Percentiles rank a stretch among this genome's conserved stretches.
Evolutionary conservation across 2,113 vertebrate genomes (phyloP).

Genomic region (Oryzias melastigma): DNA sequence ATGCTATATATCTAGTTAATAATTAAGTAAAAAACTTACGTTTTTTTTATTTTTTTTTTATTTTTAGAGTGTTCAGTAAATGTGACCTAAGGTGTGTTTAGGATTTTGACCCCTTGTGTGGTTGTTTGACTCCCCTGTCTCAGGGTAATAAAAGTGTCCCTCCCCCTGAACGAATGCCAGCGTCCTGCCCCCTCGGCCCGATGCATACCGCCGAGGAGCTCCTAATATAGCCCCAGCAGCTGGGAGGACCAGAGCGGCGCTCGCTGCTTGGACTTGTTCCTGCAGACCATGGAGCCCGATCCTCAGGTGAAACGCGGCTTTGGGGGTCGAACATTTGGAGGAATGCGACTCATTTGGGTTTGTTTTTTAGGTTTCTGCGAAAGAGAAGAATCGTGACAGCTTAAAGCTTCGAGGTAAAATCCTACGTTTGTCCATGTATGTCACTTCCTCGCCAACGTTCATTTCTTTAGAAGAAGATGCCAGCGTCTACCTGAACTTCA

Average conservation of each 20-base stretch:
- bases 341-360: neutral
- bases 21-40: no score
- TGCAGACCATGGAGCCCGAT: conserved; percentile 57
- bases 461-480: conserved; percentile 43
- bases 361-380: conserved; percentile 40
- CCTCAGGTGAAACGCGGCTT: conserved; percentile 47
- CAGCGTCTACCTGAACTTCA: conserved; percentile 88
- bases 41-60: no score
- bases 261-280: conserved; percentile 26
- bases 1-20: no score
- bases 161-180: conserved; percentile 26
- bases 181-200: conserved; percentile 12
- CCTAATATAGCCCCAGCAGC: conserved; percentile 70
- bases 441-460: neutral
- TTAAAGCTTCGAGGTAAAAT: no score
- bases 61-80: no score
- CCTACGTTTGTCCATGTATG: neutral
- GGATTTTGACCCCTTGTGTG: no score
- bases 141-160: conserved; percentile 15
- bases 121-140: no score
- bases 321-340: neutral
- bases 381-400: conserved; percentile 7
- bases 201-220: conserved; percentile 48
- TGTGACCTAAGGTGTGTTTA: no score
- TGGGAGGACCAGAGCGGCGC: conserved; percentile 17